phyloP scores from a whole-genome alignment of 92 coral and sea anemone genomes.

The Bergia puertoricense region DNA sequence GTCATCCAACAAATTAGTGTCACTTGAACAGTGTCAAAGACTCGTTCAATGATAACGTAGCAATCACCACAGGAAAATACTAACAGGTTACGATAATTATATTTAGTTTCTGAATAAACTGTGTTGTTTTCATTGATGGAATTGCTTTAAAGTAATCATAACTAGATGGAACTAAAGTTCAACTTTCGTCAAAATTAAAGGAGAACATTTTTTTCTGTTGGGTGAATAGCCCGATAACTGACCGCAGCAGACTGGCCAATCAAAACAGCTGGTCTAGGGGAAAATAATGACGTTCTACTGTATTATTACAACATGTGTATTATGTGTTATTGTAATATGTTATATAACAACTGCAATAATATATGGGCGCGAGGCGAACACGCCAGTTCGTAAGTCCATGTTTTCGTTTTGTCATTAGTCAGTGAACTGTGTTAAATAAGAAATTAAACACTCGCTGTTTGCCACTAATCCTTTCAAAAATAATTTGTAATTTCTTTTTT shows the following conservation, averaged over 20 bases:
- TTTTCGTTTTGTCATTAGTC: neutral
- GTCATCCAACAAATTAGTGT: neutral
- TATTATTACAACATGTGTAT: neutral
- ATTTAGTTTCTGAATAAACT: too few species aligned
- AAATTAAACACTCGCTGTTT: neutral
- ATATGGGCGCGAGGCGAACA: neutral
- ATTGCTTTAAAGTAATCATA: neutral
- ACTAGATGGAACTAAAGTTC: neutral
- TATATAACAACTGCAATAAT: neutral
- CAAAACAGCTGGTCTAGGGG: neutral
- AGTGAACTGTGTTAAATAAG: neutral
- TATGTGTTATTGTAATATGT: neutral
- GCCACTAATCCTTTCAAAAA: neutral
- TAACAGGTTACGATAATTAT: neutral
- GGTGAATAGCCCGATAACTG: neutral
- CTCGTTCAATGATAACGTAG: neutral
- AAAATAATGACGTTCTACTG: neutral
- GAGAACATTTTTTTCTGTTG: neutral
- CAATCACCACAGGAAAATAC: neutral
- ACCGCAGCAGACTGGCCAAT: neutral
- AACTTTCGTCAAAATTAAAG: neutral
- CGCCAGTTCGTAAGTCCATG: neutral
- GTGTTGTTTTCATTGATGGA: neutral
- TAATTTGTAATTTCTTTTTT: neutral
- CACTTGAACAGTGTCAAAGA: slow-evolving; percentile 1